Conservation (phyloP, 2,113 vertebrate species). For the Xenopus borealis region DNA sequence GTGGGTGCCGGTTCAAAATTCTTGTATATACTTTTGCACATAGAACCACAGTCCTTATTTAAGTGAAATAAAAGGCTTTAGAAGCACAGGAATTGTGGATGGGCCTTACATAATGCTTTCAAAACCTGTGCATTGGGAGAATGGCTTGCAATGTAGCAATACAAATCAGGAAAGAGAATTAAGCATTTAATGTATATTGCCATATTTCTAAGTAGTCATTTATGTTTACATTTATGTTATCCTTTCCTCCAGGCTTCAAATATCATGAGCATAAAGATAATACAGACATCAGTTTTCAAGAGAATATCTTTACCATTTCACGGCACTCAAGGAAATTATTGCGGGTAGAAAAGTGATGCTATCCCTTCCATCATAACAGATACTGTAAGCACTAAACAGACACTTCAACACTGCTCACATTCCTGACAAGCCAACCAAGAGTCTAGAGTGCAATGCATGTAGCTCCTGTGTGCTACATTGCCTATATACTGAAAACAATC, state of each 20-base stretch:
- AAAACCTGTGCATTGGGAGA: conserved; percentile 45
- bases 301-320: conserved; percentile 12
- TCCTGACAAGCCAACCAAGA: no score
- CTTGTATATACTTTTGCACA: no score
- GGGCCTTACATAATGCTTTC: conserved; percentile 40
- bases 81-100: conserved; percentile 41
- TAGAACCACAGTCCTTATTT: no score
- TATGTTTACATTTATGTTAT: conserved; percentile 26
- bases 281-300: conserved; percentile 23
- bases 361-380: conserved; percentile 43
- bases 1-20: no score
- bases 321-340: conserved; percentile 27
- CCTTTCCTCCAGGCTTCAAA: conserved; percentile 18
- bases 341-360: conserved; percentile 12
- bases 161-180: conserved; percentile 45
- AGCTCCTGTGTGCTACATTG: no score
- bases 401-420: no score
- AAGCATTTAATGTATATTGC: conserved; percentile 46
- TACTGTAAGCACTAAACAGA: conserved; percentile 41
- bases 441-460: no score
- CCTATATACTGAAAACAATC: no score
- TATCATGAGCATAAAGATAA: conserved; percentile 22
- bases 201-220: conserved; percentile 40
- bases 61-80: no score
- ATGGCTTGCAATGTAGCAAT: conserved; percentile 43